Conservation (phyloP, 2,797 vertebrate species). For the Dendrocincla fuliginosa region DNA sequence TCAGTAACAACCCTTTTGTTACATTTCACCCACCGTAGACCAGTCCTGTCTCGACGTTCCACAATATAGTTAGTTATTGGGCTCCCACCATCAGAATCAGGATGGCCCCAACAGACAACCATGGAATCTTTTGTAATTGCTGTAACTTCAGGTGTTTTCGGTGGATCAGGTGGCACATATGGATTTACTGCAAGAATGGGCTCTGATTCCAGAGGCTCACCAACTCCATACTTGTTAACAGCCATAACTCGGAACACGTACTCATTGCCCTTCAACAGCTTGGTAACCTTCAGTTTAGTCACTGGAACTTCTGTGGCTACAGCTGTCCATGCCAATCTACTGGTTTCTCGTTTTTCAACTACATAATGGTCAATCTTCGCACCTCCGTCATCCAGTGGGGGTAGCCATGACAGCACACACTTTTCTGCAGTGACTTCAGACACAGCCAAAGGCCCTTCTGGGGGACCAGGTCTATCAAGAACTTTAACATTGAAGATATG, state of each 20-base stretch:
- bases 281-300: slow-evolving; percentile 90
- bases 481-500: slow-evolving; percentile 97
- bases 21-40: slow-evolving; percentile 96
- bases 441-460: slow-evolving; percentile 88
- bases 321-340: slow-evolving; percentile 94
- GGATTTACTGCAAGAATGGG: slow-evolving; percentile 91
- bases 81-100: slow-evolving; percentile 92
- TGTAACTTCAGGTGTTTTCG: slow-evolving; percentile 91
- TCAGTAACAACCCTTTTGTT: slow-evolving; percentile 92
- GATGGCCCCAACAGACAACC: slow-evolving; percentile 94
- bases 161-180: slow-evolving; percentile 88
- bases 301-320: slow-evolving; percentile 86
- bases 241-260: slow-evolving; percentile 98
- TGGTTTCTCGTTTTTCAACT: slow-evolving; percentile 97
- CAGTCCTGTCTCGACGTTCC: slow-evolving; percentile 90
- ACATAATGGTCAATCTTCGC: slow-evolving; percentile 93
- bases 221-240: slow-evolving; percentile 95
- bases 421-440: slow-evolving; percentile 91
- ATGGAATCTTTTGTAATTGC: slow-evolving; percentile 94
- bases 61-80: slow-evolving; percentile 92
- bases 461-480: slow-evolving; percentile 94
- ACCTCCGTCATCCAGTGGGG: slow-evolving; percentile 92
- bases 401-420: slow-evolving; percentile 90
- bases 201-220: slow-evolving; percentile 92
- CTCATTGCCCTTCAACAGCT: slow-evolving; percentile 96